Conservation (phyloP, 2,113 vertebrate genomes). For the Notarius quadriscutis region DNA sequence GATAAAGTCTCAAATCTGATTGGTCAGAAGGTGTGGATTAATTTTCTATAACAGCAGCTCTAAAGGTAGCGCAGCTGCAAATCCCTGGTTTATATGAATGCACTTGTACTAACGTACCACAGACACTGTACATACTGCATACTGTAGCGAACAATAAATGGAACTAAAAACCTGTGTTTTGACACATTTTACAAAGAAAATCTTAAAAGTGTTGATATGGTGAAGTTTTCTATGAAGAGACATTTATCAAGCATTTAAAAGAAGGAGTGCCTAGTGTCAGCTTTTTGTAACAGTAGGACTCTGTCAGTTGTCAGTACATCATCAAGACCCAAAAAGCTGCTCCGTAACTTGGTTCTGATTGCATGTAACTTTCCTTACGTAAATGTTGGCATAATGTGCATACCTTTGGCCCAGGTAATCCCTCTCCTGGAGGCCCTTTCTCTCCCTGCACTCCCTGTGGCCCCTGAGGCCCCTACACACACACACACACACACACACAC, state of each 20-base stretch:
- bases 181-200: not conserved
- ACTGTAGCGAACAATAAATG: not conserved
- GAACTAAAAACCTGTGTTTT: not conserved
- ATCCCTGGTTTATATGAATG: not conserved
- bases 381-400: not conserved
- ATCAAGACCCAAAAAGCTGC: not conserved
- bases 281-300: no score
- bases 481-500: conserved; percentile 2
- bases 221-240: no score
- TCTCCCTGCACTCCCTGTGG: conserved; percentile 85
- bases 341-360: not conserved
- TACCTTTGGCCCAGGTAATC: conserved; percentile 86
- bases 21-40: not conserved
- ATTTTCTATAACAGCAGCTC: not conserved
- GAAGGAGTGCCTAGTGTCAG: no score
- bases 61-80: not conserved
- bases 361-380: not conserved
- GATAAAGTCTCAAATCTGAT: not conserved
- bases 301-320: no score
- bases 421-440: conserved; percentile 81
- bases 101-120: no score
- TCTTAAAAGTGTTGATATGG: not conserved
- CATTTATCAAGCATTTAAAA: no score
- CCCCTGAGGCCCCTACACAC: conserved; percentile 82
- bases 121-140: no score